phyloP scores from a whole-genome alignment of 2,888 invertebrate species.

The Hecatera dysodea region DNA sequence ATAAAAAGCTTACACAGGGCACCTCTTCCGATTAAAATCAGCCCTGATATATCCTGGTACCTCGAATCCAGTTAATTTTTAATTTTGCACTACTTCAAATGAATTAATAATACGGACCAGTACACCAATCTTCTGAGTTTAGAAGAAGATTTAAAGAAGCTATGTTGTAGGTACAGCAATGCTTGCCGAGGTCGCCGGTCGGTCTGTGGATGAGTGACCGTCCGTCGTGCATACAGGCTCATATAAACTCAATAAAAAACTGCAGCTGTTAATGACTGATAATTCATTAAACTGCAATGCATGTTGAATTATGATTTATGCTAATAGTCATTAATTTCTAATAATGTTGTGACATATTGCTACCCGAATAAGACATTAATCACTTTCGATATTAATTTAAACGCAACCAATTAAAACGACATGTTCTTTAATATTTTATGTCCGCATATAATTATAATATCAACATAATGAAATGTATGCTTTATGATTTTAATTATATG shows the following conservation, averaged over 20 bases:
- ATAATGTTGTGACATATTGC: constrained; percentile 63
- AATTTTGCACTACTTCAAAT: too few species aligned
- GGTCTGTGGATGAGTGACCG: too few species aligned
- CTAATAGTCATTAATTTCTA: constrained; percentile 57
- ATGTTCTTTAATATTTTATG: constrained; percentile 50
- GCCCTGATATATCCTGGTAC: too few species aligned
- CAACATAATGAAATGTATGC: constrained; percentile 42
- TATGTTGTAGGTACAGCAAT: too few species aligned
- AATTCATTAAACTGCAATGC: constrained; percentile 44
- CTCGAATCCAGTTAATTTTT: too few species aligned
- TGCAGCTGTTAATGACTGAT: constrained; percentile 23
- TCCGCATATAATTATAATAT: constrained; percentile 49
- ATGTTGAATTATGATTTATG: constrained; percentile 45
- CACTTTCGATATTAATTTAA: constrained; percentile 56
- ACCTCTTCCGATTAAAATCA: too few species aligned
- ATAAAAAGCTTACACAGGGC: too few species aligned
- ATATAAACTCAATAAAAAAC: neutral
- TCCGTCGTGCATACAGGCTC: too few species aligned
- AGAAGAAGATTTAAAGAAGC: too few species aligned
- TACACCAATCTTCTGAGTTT: too few species aligned
- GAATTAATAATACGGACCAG: too few species aligned
- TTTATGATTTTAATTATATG: neutral
- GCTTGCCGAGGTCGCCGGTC: too few species aligned
- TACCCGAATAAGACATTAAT: constrained; percentile 62
- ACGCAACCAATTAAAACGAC: constrained; percentile 58